These are phyloP conservation scores for Lasioglossum villosulum DNA, from an alignment of 2,888 invertebrate species.

Conservation along the genomic window DNA sequence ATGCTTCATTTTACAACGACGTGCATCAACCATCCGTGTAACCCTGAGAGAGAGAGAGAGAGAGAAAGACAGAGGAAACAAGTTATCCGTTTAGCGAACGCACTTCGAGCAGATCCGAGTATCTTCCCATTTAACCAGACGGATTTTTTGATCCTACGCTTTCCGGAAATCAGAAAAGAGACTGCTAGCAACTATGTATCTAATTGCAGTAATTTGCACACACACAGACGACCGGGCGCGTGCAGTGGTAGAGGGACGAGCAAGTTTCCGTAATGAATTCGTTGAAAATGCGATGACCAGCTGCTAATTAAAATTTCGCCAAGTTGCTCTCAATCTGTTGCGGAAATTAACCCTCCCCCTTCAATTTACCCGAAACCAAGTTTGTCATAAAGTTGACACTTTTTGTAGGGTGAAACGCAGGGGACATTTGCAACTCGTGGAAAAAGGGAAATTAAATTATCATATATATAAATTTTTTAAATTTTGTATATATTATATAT, in stretches of 20 bases:
- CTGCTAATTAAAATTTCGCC: constrained; percentile 52
- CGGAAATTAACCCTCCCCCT: constrained; percentile 36
- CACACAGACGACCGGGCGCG: constrained; percentile 3
- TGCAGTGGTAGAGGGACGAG: neutral
- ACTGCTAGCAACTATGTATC: constrained; percentile 15
- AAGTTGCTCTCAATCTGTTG: constrained; percentile 35
- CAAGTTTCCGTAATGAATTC: constrained; percentile 45
- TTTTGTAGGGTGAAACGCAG: neutral
- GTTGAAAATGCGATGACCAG: constrained; percentile 45
- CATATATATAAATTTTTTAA: too few relatives aligned
- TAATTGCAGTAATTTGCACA: constrained; percentile 33
- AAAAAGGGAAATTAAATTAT: too few relatives aligned
- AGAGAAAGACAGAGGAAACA: constrained; percentile 11
- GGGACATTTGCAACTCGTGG: neutral
- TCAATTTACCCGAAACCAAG: constrained; percentile 29
- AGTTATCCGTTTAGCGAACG: constrained; percentile 50
- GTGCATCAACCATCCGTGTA: constrained; percentile 40
- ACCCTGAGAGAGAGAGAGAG: constrained; percentile 15
- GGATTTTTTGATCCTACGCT: constrained; percentile 16
- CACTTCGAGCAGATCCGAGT: constrained; percentile 32
- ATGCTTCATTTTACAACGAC: constrained; percentile 55
- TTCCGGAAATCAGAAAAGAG: neutral
- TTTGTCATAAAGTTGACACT: neutral
- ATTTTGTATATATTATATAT: too few relatives aligned
- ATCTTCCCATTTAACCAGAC: constrained; percentile 32